Percentiles rank a stretch among this genome's conserved stretches.
These are phyloP conservation scores for Otis tarda DNA, from an alignment of 2,113 vertebrate genomes.

Conservation along the genomic window DNA sequence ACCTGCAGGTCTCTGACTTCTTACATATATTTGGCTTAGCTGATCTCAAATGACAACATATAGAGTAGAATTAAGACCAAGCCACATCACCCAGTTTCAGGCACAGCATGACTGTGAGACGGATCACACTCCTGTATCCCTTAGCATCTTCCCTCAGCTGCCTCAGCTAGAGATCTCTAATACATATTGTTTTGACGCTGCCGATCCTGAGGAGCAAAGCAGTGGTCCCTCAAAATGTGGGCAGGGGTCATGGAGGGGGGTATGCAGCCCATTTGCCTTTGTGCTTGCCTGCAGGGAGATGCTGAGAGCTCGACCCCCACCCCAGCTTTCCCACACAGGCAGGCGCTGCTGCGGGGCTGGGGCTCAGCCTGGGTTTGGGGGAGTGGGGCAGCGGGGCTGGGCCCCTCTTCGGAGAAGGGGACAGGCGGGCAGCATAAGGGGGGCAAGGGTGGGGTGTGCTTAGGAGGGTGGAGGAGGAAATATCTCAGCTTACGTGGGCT, in stretches of 20 bases:
- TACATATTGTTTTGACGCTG: not conserved
- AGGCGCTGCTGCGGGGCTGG: not conserved
- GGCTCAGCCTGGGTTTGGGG: not conserved
- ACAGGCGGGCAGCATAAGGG: not conserved
- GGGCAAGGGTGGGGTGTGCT: not conserved
- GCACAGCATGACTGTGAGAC: not conserved
- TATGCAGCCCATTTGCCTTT: too few species aligned
- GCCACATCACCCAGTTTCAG: not conserved
- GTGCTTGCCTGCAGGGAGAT: not conserved
- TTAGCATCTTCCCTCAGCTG: not conserved
- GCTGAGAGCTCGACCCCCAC: not conserved
- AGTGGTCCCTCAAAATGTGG: too few species aligned
- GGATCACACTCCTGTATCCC: not conserved
- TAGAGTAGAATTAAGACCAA: not conserved
- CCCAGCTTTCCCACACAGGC: accelerated
- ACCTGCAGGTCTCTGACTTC: not conserved
- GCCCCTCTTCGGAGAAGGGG: not conserved
- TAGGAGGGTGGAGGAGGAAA: not conserved
- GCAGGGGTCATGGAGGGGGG: too few species aligned
- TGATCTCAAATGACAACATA: not conserved
- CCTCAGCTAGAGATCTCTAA: not conserved
- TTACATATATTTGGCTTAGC: not conserved
- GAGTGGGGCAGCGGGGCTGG: not conserved
- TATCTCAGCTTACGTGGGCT: not conserved
- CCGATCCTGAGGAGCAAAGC: not conserved